These are phyloP conservation scores for Drosophila greeni DNA, from an alignment of 2,888 invertebrate genomes.

Conservation along the genomic window DNA sequence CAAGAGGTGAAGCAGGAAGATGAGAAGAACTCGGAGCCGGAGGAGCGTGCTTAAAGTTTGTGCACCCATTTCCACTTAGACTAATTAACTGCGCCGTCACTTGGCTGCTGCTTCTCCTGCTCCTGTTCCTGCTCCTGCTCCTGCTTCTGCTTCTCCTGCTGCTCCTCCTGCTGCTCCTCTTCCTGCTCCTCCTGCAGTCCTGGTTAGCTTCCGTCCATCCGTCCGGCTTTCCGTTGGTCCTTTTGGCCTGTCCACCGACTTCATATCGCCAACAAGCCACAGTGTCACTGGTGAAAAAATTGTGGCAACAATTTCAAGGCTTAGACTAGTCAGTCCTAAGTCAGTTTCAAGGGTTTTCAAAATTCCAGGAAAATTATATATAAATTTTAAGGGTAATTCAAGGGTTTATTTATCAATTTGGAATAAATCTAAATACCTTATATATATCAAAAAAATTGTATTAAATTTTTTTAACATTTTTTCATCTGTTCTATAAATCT, in stretches of 20 bases:
- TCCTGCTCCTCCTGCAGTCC: neutral
- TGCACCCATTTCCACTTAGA: constrained; percentile 71
- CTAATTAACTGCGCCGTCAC: constrained; percentile 73
- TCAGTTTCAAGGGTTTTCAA: neutral
- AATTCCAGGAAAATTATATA: neutral
- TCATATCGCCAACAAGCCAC: constrained; percentile 29
- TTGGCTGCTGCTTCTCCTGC: constrained; percentile 45
- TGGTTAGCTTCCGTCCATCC: constrained; percentile 2
- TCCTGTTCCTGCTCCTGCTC: constrained; percentile 10
- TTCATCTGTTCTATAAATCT: no score
- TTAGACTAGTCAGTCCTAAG: constrained; percentile 5
- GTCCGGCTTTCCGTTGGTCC: constrained; percentile 7
- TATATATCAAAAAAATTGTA: no score
- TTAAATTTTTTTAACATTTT: no score
- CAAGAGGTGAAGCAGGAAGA: no score
- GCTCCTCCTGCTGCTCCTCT: constrained; percentile 18
- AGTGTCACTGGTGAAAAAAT: constrained; percentile 19
- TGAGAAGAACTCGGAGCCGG: neutral
- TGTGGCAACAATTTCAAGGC: constrained; percentile 13
- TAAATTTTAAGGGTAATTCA: neutral
- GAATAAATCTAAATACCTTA: neutral
- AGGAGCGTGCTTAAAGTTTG: constrained; percentile 62
- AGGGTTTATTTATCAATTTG: neutral
- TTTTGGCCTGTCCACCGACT: constrained; percentile 13
- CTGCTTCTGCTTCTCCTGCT: constrained; percentile 18